Evolutionary conservation across 2,888 invertebrate genomes (phyloP), one percentile per base, ranked within the genome.

Genomic region (Allygus modestus): DNA sequence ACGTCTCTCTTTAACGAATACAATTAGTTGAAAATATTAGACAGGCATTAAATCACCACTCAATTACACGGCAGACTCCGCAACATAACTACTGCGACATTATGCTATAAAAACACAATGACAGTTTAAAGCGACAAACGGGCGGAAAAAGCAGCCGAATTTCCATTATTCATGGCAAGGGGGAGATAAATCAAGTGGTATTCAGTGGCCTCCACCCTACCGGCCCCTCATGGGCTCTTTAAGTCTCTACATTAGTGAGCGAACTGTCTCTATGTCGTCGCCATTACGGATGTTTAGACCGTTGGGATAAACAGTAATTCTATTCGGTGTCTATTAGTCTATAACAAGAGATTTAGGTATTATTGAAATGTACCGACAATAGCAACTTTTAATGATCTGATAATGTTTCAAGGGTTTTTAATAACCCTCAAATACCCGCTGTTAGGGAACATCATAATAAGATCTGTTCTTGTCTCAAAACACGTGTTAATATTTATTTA

Each of bases 131-230:
- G 73, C 37, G 73, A 73, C 73, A 73, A 73, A 73, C 73, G 37
- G 37, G 41, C 23, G 73, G 0, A 73, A 73, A 73, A 73, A 43
- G 73, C 41, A 23, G 41, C 41, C 1, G 15, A 73, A 43, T 73
- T 73, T 73, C 73, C 73, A 73, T 73, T 73, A 73, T 73, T 73
- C 73, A 73, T 73, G 41, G 43, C 73, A 5, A 69, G 41, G 37
- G 43, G 31, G 9, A 23, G 73, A 73, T 73, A 73, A 73, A 73
- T 73, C 73, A 73, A 23, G 73, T 23, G 41, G 43, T 43, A 73
- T 73, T 73, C 73, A 73, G 41, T 31, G n/a, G 33, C 23, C 23
- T 11, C 2, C 58, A 20, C 65, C 65, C 65, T 15, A 28, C 58
- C 58, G 7, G 15, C 17, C 1, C 12, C 17, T 17, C 54, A 11